Percentiles rank a stretch among this genome's conserved stretches.
Evolutionary conservation across 2,888 invertebrate species (phyloP).

Genomic region (Drosophila recens): DNA sequence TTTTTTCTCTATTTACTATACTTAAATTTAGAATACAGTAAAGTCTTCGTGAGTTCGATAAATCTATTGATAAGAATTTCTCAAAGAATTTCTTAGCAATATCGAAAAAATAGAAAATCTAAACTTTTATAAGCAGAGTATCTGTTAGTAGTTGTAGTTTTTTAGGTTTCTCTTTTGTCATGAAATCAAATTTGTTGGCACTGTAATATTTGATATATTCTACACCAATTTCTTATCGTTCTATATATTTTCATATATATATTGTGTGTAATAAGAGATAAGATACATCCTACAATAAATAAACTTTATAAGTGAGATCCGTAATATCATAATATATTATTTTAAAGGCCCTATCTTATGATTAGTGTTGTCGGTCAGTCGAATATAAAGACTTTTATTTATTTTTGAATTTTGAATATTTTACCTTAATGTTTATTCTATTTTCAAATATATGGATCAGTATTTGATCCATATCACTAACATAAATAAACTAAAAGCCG

Average conservation of each 20-base stretch:
- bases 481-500: neutral
- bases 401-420: no score
- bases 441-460: neutral
- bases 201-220: neutral
- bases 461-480: neutral
- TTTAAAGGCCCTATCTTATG: neutral
- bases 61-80: slow-evolving; percentile 23
- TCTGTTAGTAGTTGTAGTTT: neutral
- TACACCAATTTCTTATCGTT: neutral
- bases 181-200: neutral
- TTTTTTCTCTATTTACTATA: slow-evolving; percentile 28
- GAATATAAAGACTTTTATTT: neutral
- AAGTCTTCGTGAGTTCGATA: slow-evolving; percentile 29
- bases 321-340: neutral
- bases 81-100: neutral
- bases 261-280: slow-evolving; percentile 1
- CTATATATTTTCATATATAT: neutral
- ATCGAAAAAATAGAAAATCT: neutral
- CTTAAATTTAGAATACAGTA: slow-evolving; percentile 66
- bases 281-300: neutral
- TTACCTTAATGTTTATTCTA: neutral
- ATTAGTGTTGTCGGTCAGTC: neutral
- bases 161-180: neutral
- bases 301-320: neutral
- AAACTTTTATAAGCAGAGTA: neutral